Conservation (phyloP, 2,797 vertebrate genomes). For the Sylvia borin region DNA sequence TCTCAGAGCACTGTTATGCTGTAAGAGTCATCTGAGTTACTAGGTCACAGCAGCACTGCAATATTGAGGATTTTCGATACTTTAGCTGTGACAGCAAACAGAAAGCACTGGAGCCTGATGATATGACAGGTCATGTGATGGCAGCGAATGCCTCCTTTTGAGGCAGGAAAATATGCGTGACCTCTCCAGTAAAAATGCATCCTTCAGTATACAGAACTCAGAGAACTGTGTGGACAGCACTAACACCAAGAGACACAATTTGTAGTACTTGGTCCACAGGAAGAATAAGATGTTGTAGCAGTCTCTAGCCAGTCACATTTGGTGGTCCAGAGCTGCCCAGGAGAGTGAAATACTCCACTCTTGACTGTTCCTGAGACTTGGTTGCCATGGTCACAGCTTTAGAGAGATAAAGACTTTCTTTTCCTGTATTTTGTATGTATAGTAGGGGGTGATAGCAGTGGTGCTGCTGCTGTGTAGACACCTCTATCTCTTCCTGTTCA, state of each 20-base stretch:
- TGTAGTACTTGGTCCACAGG: slow-evolving; percentile 34
- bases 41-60: neutral
- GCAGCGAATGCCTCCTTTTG: neutral
- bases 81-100: neutral
- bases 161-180: neutral
- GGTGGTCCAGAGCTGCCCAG: slow-evolving; percentile 38
- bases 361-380: slow-evolving; percentile 40
- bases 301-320: slow-evolving; percentile 6
- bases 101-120: slow-evolving; percentile 30
- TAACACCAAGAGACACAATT: slow-evolving; percentile 29
- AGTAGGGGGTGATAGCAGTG: neutral
- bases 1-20: neutral
- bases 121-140: slow-evolving; percentile 3
- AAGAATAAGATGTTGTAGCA: slow-evolving; percentile 27
- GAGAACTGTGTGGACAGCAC: neutral
- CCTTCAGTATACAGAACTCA: neutral
- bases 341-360: slow-evolving; percentile 42
- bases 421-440: slow-evolving; percentile 25
- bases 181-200: neutral
- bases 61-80: neutral
- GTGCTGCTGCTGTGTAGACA: neutral
- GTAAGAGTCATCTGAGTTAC: neutral
- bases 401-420: slow-evolving; percentile 49
- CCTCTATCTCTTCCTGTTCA: neutral
- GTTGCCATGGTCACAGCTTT: slow-evolving; percentile 67